Evolutionary conservation across 2,888 invertebrate species (phyloP).

Genomic region (Perithous albicinctus): DNA sequence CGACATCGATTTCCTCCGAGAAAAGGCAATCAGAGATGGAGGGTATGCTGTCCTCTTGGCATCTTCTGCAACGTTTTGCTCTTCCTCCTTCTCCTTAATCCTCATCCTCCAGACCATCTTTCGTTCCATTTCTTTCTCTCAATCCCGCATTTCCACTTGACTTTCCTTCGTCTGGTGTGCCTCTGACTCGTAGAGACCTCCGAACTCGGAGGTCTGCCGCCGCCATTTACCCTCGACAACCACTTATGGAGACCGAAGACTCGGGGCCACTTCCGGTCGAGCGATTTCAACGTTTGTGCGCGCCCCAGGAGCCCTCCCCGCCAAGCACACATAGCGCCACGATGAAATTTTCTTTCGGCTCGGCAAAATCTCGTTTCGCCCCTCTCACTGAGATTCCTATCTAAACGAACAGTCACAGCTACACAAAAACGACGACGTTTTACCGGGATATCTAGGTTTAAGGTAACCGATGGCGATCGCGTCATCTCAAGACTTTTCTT

Average conservation of each 20-base stretch:
- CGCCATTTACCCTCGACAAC: constrained; percentile 76
- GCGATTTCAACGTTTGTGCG: constrained; percentile 66
- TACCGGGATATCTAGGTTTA: constrained; percentile 10
- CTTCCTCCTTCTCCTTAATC: constrained; percentile 10
- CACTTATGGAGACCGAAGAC: constrained; percentile 77
- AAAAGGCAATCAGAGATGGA: constrained; percentile 75
- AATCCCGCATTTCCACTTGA: constrained; percentile 53
- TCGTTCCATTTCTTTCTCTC: constrained; percentile 39
- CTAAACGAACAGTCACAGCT: constrained; percentile 21
- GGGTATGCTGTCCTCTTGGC: constrained; percentile 62
- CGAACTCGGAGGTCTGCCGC: constrained; percentile 64
- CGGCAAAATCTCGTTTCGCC: constrained; percentile 64
- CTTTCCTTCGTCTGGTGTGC: constrained; percentile 43
- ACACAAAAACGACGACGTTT: constrained; percentile 33
- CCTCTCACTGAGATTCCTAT: constrained; percentile 60
- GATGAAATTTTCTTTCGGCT: constrained; percentile 64
- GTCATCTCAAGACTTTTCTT: constrained; percentile 14
- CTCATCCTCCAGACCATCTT: constrained; percentile 36
- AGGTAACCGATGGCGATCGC: not conserved
- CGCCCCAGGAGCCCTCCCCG: constrained; percentile 30
- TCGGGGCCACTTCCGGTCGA: constrained; percentile 75
- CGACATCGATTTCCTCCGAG: constrained; percentile 76
- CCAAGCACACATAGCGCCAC: constrained; percentile 30
- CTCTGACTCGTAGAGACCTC: constrained; percentile 58
- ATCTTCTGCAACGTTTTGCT: constrained; percentile 23